Conservation (phyloP, 2,113 vertebrate genomes). For the Clupea harengus region DNA sequence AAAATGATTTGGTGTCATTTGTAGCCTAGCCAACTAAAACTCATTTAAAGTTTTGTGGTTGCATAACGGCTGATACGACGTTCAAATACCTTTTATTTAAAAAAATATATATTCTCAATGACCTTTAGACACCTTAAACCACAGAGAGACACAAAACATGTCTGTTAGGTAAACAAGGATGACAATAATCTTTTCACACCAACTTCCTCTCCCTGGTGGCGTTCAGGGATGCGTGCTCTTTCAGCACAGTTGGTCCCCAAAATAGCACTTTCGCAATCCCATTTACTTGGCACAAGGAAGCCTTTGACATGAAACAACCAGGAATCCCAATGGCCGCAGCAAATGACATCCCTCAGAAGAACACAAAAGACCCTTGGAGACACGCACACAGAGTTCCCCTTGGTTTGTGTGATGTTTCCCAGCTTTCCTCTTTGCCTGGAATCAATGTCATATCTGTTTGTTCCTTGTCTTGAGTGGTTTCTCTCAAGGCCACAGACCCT, state of each 20-base stretch:
- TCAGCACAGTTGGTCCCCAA: constrained; percentile 1
- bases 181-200: constrained; percentile 3
- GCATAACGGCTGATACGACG: neutral
- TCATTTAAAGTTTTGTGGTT: neutral
- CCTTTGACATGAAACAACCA: constrained; percentile 18
- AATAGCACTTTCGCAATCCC: neutral
- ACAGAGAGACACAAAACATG: neutral
- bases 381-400: neutral
- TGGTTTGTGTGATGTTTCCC: neutral
- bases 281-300: constrained; percentile 8
- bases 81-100: neutral
- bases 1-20: neutral
- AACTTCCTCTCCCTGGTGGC: neutral
- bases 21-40: neutral
- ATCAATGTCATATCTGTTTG: neutral
- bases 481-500: neutral
- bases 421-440: constrained; percentile 4
- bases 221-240: neutral
- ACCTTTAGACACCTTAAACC: neutral
- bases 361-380: neutral
- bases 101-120: neutral
- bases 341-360: neutral
- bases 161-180: neutral
- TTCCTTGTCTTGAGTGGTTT: constrained; percentile 23
- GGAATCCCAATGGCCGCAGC: constrained; percentile 3